These are phyloP conservation scores for Podotricha telesiphe DNA, from an alignment of 2,888 invertebrate species.

Conservation along the genomic window DNA sequence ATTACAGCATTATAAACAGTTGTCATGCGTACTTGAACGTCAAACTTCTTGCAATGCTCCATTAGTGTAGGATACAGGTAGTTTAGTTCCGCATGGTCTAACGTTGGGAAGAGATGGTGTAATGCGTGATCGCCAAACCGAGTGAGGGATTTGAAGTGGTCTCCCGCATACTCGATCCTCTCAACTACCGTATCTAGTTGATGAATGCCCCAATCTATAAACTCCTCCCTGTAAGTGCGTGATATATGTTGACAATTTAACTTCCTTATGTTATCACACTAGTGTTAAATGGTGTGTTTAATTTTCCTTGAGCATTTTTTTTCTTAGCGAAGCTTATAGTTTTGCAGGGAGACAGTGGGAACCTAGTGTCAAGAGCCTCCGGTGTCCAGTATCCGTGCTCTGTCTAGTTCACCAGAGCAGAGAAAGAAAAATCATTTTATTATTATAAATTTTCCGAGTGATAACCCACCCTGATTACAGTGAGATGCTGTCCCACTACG, in stretches of 20 bases:
- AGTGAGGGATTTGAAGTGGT: slow-evolving; percentile 86
- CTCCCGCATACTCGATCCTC: slow-evolving; percentile 85
- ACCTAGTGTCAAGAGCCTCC: too few species aligned
- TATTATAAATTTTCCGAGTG: too few species aligned
- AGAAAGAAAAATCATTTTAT: too few species aligned
- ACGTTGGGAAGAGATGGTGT: slow-evolving; percentile 91
- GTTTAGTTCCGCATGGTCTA: slow-evolving; percentile 89
- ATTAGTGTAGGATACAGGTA: slow-evolving; percentile 85
- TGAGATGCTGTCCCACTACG: too few species aligned
- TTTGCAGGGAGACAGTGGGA: too few species aligned
- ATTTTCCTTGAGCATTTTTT: neutral
- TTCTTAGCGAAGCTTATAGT: neutral
- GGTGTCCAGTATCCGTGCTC: too few species aligned
- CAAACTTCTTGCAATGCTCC: slow-evolving; percentile 86
- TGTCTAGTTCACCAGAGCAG: too few species aligned
- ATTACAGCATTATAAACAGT: slow-evolving; percentile 85
- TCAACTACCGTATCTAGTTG: slow-evolving; percentile 90
- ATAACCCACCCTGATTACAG: too few species aligned
- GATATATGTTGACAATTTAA: slow-evolving; percentile 9
- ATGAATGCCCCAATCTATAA: slow-evolving; percentile 89
- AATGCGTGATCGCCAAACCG: slow-evolving; percentile 90
- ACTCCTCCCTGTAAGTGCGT: slow-evolving; percentile 68
- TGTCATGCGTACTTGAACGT: slow-evolving; percentile 73
- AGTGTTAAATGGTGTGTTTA: neutral
- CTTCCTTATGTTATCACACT: neutral